Percentiles rank a stretch among this genome's conserved stretches.
Conservation (phyloP, 2,797 vertebrate genomes). For the Sibirionetta formosa region DNA sequence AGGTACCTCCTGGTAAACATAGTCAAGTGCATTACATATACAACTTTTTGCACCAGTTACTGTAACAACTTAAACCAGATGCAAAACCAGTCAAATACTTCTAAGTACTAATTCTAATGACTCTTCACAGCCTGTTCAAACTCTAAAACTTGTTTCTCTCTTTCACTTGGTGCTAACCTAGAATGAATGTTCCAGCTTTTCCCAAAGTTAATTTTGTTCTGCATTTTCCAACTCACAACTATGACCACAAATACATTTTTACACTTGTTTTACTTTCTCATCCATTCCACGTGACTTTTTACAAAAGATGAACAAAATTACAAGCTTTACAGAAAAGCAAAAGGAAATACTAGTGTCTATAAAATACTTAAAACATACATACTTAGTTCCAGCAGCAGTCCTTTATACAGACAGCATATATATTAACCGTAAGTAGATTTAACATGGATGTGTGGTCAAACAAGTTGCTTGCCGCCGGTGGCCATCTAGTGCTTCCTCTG, state of each 20-base stretch:
- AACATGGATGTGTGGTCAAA: background rate
- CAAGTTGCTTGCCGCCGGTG: background rate
- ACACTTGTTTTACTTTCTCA: constrained; percentile 47
- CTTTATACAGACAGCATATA: constrained; percentile 14
- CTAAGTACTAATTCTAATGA: background rate
- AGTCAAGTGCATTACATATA: constrained; percentile 34
- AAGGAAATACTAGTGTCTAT: constrained; percentile 5
- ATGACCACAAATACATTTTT: constrained; percentile 21
- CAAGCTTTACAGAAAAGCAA: constrained; percentile 62
- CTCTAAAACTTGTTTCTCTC: background rate
- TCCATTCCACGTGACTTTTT: constrained; percentile 36
- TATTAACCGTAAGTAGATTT: background rate
- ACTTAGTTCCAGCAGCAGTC: constrained; percentile 46
- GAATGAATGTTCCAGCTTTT: constrained; percentile 44
- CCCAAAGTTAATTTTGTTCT: background rate
- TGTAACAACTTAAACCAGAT: constrained; percentile 13
- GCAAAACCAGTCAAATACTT: constrained; percentile 7
- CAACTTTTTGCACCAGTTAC: background rate
- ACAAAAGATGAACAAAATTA: constrained; percentile 53
- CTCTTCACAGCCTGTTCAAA: constrained; percentile 36
- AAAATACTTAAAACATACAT: background rate
- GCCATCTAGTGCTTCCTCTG: background rate
- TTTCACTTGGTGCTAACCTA: background rate
- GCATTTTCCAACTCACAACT: background rate
- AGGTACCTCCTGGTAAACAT: constrained; percentile 49